phyloP scores from a whole-genome alignment of 2,888 invertebrate species.

The Drosophila phalerata region DNA sequence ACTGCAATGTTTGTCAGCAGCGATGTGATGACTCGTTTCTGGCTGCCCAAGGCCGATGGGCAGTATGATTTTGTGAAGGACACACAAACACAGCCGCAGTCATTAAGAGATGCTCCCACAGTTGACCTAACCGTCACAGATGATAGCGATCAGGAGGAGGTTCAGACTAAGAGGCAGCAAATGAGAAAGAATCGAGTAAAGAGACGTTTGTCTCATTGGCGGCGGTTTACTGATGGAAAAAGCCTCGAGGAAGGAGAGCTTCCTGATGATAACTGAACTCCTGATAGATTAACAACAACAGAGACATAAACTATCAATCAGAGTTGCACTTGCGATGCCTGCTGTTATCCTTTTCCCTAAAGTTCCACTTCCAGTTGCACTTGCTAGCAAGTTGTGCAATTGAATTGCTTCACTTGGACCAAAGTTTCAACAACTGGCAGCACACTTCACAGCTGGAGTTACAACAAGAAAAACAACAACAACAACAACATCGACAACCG shows the following conservation, averaged over 20 bases:
- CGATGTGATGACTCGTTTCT: constrained; percentile 43
- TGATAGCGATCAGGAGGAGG: neutral
- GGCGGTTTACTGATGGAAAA: neutral
- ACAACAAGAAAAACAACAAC: constrained; percentile 25
- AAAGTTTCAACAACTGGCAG: constrained; percentile 48
- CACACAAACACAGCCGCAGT: neutral
- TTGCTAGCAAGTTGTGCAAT: constrained; percentile 45
- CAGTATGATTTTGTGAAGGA: neutral
- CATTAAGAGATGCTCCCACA: constrained; percentile 2
- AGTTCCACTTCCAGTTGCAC: constrained; percentile 7
- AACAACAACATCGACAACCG: constrained; percentile 13
- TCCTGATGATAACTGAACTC: constrained; percentile 8
- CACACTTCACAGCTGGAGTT: constrained; percentile 58
- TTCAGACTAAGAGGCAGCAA: neutral
- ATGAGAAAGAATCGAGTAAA: neutral
- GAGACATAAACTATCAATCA: constrained; percentile 44
- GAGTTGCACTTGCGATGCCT: constrained; percentile 25
- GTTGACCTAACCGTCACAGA: constrained; percentile 33
- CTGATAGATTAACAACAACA: neutral
- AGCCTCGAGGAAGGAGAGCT: constrained; percentile 60
- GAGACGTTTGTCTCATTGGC: neutral
- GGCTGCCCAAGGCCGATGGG: constrained; percentile 44
- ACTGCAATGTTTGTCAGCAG: constrained; percentile 54
- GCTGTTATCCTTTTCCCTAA: constrained; percentile 16
- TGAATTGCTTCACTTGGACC: constrained; percentile 47